Conservation (phyloP, 1,140 invertebrate genomes). For the Sesamia nonagrioides region DNA sequence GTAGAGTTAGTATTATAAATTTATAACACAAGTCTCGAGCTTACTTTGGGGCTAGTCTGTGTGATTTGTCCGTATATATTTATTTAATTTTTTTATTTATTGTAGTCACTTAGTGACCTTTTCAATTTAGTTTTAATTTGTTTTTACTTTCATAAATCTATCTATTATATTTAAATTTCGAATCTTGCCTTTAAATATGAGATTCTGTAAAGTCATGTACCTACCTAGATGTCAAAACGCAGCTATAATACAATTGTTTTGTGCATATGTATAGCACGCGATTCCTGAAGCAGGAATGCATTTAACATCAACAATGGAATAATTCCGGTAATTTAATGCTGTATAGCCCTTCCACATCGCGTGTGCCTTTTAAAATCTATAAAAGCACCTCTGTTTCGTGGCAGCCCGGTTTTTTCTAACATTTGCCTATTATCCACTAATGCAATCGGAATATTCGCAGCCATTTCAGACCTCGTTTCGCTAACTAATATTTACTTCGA, state of each 20-base stretch:
- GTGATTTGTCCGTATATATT: no score
- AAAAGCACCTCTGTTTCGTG: constrained; percentile 59
- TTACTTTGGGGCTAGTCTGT: no score
- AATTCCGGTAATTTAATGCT: constrained; percentile 78
- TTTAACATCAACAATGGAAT: constrained; percentile 81
- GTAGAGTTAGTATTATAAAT: no score
- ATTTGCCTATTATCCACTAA: constrained; percentile 32
- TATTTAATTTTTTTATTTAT: no score
- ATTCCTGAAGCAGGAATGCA: constrained; percentile 80
- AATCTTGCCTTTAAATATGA: no score
- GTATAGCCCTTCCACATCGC: constrained; percentile 70
- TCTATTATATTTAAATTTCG: neutral
- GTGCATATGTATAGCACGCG: constrained; percentile 67
- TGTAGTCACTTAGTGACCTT: neutral
- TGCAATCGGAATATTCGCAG: constrained; percentile 5
- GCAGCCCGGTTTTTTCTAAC: constrained; percentile 18
- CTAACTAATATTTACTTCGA: no score
- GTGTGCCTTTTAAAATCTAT: constrained; percentile 71
- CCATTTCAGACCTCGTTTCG: constrained; percentile 17
- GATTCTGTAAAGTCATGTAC: no score
- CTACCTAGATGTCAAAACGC: constrained; percentile 47
- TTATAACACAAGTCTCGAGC: no score
- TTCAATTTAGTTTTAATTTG: constrained; percentile 5
- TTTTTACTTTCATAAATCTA: constrained; percentile 20
- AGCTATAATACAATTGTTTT: constrained; percentile 50